Conservation (phyloP, 2,888 invertebrate species). For the Athalia rosae region DNA sequence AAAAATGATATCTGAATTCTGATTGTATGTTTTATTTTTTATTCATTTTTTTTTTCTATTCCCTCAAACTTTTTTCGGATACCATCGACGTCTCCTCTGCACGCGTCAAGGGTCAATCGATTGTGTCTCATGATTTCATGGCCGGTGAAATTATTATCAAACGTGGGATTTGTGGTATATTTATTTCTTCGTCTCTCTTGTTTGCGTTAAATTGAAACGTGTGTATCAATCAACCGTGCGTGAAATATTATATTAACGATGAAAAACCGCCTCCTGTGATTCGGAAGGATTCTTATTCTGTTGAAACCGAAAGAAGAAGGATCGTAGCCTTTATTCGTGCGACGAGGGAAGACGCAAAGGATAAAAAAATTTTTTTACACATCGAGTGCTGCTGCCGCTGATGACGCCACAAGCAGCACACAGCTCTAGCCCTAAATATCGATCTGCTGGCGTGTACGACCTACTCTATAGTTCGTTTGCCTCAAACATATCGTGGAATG, state of each 20-base stretch:
- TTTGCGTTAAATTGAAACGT: too few relatives aligned
- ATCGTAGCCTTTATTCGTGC: not conserved
- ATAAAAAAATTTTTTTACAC: slow-evolving; percentile 1
- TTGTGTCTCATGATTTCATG: not conserved
- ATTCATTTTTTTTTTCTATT: too few relatives aligned
- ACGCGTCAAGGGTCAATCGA: slow-evolving; percentile 23
- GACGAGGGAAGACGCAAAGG: not conserved
- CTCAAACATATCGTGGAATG: slow-evolving; percentile 44
- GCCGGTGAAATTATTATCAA: slow-evolving; percentile 17
- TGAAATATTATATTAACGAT: not conserved
- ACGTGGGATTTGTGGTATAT: not conserved
- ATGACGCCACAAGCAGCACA: slow-evolving; percentile 21
- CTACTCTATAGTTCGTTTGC: slow-evolving; percentile 41
- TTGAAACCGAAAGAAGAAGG: too few relatives aligned
- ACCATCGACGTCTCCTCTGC: not conserved
- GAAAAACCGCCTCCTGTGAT: not conserved
- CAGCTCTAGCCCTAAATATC: slow-evolving; percentile 66
- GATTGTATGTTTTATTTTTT: too few relatives aligned
- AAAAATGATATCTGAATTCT: too few relatives aligned
- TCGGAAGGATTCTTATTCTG: not conserved
- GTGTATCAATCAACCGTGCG: too few relatives aligned
- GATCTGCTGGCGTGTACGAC: slow-evolving; percentile 62
- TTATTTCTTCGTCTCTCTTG: not conserved
- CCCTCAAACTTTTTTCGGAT: too few relatives aligned
- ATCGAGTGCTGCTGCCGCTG: not conserved